Evolutionary conservation across 2,797 vertebrate species (phyloP).

Genomic region (Xenentodon cancila): DNA sequence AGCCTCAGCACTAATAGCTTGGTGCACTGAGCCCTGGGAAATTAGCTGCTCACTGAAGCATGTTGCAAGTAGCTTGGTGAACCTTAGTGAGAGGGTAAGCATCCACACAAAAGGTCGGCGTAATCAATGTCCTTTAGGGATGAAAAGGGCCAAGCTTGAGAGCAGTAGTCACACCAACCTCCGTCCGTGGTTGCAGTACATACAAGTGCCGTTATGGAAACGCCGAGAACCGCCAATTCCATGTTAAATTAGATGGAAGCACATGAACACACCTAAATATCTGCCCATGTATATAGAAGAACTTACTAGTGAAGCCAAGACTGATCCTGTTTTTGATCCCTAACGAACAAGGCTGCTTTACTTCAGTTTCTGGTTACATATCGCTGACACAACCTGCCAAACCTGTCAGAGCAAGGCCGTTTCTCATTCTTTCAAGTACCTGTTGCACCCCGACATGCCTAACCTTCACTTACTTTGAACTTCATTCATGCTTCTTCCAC

Average conservation of each 20-base stretch:
- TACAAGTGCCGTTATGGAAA: slow-evolving; percentile 9
- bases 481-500: too few relatives aligned
- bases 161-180: slow-evolving; percentile 59
- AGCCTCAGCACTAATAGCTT: slow-evolving; percentile 65
- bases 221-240: slow-evolving; percentile 16
- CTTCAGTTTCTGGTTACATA: too few relatives aligned
- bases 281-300: too few relatives aligned
- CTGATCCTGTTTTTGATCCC: too few relatives aligned
- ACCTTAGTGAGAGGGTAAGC: slow-evolving; percentile 51
- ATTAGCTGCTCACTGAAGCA: slow-evolving; percentile 69
- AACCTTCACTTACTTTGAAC: too few relatives aligned
- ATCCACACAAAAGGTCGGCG: slow-evolving; percentile 64
- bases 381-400: too few relatives aligned
- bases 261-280: not conserved
- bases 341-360: too few relatives aligned
- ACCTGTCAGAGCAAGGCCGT: too few relatives aligned
- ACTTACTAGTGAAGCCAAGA: too few relatives aligned
- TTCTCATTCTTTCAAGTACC: too few relatives aligned
- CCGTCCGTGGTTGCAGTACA: slow-evolving; percentile 39
- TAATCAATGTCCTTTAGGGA: slow-evolving; percentile 70
- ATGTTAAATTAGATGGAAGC: not conserved
- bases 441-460: too few relatives aligned
- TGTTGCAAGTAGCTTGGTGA: slow-evolving; percentile 44
- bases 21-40: slow-evolving; percentile 70
- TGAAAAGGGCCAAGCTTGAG: slow-evolving; percentile 44